Evolutionary conservation across 2,797 vertebrate genomes (phyloP), one percentile per base, ranked within the genome.

Genomic region (Melopsittacus undulatus): DNA sequence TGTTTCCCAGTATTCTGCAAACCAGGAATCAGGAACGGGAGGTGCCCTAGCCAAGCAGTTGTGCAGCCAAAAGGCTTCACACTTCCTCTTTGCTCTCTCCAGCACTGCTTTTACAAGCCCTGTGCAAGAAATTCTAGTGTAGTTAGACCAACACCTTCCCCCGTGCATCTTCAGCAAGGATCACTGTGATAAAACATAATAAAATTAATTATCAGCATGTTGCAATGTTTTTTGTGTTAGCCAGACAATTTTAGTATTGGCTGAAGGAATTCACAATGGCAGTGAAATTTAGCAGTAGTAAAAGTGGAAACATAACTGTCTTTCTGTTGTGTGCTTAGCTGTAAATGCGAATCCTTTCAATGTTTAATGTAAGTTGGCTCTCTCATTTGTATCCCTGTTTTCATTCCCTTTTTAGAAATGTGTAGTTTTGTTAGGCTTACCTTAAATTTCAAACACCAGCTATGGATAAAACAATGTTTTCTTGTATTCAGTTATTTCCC

Each of bases 1-100:
- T 91, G 94, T 92, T 96, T 96, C 94, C 95, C 92, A 94, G 84
- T 95, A 93, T 97, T 93, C 94, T 96, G 70, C 59, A 69, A 91
- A 75, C 45, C 87, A 62, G 87, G 89, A 95, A 78, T 81, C 79
- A 75, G 95, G 95, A 96, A 94, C 1, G 26, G 91, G 92, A 96
- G 92, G 94, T 69, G 87, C 69, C 86, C 66, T 36, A 78, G 26
- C 73, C 0, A 8, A 84, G 82, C 26, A 40, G 30, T 75, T 4
- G 4, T 74, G 64, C 61, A 57, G 92, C 81, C 3, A 15, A 77
- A 62, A 69, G 61, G 34, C 87, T 91, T 45, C 52, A 11, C 1
- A 0, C 46, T 96, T 96, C 88, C 90, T 75, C 43, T 73, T 76
- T 2, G 1, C 36, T 18, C 68, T 74, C 46, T 75, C 38, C 61